Evolutionary conservation across 2,113 vertebrate genomes (phyloP).

Genomic region (Sprattus sprattus): DNA sequence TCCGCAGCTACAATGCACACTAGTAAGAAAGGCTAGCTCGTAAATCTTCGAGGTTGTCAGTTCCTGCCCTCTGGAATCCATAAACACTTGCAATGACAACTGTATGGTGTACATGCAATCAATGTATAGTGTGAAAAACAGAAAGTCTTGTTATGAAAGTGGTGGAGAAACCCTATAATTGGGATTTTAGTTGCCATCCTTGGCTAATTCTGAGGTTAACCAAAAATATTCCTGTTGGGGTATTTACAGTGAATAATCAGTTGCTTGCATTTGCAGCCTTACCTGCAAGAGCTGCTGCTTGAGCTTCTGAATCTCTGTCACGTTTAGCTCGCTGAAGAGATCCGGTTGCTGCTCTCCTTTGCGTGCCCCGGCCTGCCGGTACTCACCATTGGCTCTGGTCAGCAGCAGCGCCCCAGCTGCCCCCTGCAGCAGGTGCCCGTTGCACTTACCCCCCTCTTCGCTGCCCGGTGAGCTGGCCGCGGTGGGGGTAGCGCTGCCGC

Average conservation of each 20-base stretch:
- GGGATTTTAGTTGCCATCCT: background rate
- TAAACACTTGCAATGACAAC: background rate
- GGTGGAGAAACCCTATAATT: background rate
- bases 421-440: slow-evolving; percentile 75
- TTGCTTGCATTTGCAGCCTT: slow-evolving; percentile 40
- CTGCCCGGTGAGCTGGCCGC: slow-evolving; percentile 74
- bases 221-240: background rate
- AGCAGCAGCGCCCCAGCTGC: slow-evolving; percentile 38
- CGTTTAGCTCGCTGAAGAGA: slow-evolving; percentile 93
- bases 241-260: background rate
- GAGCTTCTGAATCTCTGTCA: slow-evolving; percentile 94
- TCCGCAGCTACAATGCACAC: no score
- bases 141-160: background rate
- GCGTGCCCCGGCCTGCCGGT: slow-evolving; percentile 63
- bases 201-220: background rate
- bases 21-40: background rate
- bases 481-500: slow-evolving; percentile 71
- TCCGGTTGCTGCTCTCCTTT: slow-evolving; percentile 82
- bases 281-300: slow-evolving; percentile 93
- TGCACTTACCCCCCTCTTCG: slow-evolving; percentile 83
- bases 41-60: background rate
- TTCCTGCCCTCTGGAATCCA: background rate
- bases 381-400: slow-evolving; percentile 79
- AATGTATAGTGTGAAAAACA: background rate
- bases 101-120: background rate